A percentile compares a stretch with the other conserved stretches of the same genome.
phyloP scores from a whole-genome alignment of 2,797 vertebrate genomes.

The Poliocrania exsul region DNA sequence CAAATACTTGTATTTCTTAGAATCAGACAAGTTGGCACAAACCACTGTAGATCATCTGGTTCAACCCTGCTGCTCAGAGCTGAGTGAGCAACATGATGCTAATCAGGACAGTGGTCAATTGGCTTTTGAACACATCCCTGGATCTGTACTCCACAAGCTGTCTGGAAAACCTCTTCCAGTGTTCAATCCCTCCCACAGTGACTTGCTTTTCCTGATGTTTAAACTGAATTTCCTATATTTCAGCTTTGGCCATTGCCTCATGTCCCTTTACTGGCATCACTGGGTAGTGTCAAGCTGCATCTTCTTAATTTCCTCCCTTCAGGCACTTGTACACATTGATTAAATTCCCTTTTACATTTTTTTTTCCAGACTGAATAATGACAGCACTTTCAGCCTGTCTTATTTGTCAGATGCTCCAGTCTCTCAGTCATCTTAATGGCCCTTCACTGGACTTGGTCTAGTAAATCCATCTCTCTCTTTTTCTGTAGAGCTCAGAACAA shows the following conservation, averaged over 20 bases:
- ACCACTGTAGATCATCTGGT: neutral
- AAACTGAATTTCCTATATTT: neutral
- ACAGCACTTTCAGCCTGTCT: neutral
- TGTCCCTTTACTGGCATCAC: neutral
- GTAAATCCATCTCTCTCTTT: neutral
- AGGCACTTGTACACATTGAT: neutral
- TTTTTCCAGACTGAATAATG: neutral
- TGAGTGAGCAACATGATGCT: neutral
- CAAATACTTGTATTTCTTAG: neutral
- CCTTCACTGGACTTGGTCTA: neutral
- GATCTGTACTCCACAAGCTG: neutral
- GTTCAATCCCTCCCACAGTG: neutral
- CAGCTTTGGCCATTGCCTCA: neutral
- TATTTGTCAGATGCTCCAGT: neutral
- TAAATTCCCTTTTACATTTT: neutral
- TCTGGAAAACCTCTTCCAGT: neutral
- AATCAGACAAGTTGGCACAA: neutral
- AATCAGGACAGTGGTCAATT: accelerated
- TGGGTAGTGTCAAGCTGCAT: neutral
- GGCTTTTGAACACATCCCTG: neutral
- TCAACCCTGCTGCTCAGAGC: neutral
- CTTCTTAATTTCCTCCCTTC: neutral
- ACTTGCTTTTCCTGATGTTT: neutral
- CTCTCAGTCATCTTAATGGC: neutral
- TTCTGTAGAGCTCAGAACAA: neutral